Evolutionary conservation across 2,888 invertebrate species (phyloP), one percentile per base, ranked within the genome.

Genomic region (Netelia fuscicornis): DNA sequence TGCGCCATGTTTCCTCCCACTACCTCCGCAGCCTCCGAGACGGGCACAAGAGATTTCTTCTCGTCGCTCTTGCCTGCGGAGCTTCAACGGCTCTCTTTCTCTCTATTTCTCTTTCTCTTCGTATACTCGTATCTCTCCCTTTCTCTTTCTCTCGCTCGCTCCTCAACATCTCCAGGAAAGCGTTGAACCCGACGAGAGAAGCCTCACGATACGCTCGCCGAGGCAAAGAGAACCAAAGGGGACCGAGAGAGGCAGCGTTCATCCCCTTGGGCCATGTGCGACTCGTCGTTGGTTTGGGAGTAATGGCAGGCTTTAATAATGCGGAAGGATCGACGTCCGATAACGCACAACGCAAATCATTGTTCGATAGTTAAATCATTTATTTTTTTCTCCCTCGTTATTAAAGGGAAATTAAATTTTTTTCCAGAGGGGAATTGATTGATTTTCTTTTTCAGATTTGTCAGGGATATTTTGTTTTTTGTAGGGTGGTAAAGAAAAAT

Each of bases 31-130:
- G 65, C 54, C 60, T 64, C 62, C 11, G 42, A 83, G 83, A 83
- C 84, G 85, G 84, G 84, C 83, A 82, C 86, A 84, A 87, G 87
- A 88, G 10, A 58, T 58, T 87, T 87, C 87, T 85, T 86, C 87
- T 87, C 83, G 68, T 70, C 62, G 64, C 54, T 60, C 72, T 72
- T 64, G 70, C 67, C 65, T 68, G 71, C 65, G 56, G 67, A 81
- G 23, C 77, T 77, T 82, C 86, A 68, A 84, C 30, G 65, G 52
- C 67, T 20, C 58, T 48, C 17, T 75, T 84, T 79, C 81, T 65
- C 72, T 77, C 71, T 54, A 65, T 52, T 52, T 65, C 70, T 56
- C 75, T 58, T 62, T 20, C 23, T 72, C 70, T 64, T 30, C 30
- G 30, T 30, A 30, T 30, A 30, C 30, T 71, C 54, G 60, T 74